These are phyloP conservation scores for Euplagia quadripunctaria DNA, from an alignment of 2,888 invertebrate species.

Conservation along the genomic window DNA sequence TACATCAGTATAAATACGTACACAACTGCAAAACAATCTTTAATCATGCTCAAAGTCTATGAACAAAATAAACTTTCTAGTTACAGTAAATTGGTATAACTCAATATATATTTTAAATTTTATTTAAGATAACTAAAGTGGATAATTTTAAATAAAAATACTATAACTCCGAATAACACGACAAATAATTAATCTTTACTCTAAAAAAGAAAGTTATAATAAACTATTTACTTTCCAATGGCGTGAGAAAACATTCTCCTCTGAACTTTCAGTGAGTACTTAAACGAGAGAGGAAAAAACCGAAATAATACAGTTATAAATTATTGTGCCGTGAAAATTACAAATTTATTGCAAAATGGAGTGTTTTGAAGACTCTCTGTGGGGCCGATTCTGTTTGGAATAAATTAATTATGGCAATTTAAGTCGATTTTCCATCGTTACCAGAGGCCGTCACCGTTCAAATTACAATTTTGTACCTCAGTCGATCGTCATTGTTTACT, in stretches of 20 bases:
- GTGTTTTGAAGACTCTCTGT: conserved; percentile 78
- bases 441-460: conserved; percentile 72
- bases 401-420: conserved; percentile 85
- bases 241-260: conserved; percentile 80
- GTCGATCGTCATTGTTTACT: conserved; percentile 63
- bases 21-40: no score
- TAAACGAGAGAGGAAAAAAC: conserved; percentile 67
- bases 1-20: no score
- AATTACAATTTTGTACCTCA: conserved; percentile 78
- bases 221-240: conserved; percentile 75
- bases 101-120: no score
- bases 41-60: background rate
- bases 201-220: conserved; percentile 75
- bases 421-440: conserved; percentile 78
- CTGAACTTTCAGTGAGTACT: conserved; percentile 61
- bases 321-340: conserved; percentile 86
- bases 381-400: conserved; percentile 81
- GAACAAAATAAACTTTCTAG: background rate
- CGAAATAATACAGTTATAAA: conserved; percentile 81
- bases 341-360: conserved; percentile 84
- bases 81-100: background rate
- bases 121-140: conserved; percentile 42
- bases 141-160: conserved; percentile 47
- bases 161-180: conserved; percentile 38
- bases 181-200: conserved; percentile 58